Percentiles rank a stretch among this genome's conserved stretches.
phyloP scores from a whole-genome alignment of 1,140 invertebrate species.

The Musca vetustissima region DNA sequence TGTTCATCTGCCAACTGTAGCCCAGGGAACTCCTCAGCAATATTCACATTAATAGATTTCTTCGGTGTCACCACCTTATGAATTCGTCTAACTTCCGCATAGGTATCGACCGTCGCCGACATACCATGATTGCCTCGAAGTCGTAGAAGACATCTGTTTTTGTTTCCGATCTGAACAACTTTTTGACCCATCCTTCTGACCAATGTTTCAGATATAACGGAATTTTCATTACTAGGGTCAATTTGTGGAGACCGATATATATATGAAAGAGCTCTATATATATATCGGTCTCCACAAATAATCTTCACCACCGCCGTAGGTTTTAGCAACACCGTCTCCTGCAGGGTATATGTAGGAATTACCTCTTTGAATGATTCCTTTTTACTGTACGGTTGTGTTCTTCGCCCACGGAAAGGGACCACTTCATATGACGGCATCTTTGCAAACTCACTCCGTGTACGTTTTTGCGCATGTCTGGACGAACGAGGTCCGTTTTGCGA shows the following conservation, averaged over 20 bases:
- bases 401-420: background rate
- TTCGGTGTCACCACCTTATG: background rate
- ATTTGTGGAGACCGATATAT: too few species aligned
- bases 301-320: background rate
- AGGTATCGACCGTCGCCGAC: background rate
- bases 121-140: background rate
- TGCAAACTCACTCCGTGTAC: too few species aligned
- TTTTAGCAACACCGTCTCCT: background rate
- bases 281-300: background rate
- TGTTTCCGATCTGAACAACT: background rate
- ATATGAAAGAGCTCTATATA: background rate
- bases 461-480: background rate
- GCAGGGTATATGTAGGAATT: background rate
- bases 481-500: background rate
- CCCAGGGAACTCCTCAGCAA: background rate
- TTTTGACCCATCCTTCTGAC: background rate
- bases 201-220: background rate
- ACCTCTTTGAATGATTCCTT: background rate
- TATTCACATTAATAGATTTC: background rate
- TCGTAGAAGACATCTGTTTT: background rate
- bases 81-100: background rate
- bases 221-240: background rate
- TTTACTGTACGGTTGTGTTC: too few species aligned
- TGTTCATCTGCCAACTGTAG: background rate
- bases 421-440: background rate